These are phyloP conservation scores for Pluvialis apricaria DNA, from an alignment of 2,113 vertebrate species.

Conservation along the genomic window DNA sequence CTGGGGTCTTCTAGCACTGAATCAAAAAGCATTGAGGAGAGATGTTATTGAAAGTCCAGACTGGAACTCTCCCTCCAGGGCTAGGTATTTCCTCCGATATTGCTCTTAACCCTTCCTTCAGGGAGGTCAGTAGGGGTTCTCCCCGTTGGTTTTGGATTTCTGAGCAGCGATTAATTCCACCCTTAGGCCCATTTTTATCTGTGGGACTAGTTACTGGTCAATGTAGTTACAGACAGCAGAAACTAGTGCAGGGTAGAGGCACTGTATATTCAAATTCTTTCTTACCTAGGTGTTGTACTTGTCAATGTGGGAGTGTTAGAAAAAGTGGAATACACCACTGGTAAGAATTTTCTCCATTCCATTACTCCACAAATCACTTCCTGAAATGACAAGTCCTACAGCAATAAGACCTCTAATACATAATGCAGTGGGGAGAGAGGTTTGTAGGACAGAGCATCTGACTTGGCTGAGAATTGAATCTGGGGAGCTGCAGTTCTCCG, in stretches of 20 bases:
- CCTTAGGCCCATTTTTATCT: neutral
- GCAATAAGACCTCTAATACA: neutral
- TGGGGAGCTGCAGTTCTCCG: neutral
- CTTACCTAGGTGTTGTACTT: conserved; percentile 72
- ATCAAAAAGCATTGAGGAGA: neutral
- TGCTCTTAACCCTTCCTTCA: neutral
- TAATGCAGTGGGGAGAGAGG: neutral
- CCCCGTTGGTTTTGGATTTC: neutral
- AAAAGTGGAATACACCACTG: conserved; percentile 57
- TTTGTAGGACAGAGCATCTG: neutral
- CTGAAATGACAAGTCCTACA: conserved; percentile 67
- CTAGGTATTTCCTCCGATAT: neutral
- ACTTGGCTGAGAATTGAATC: neutral
- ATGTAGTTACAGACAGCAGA: neutral
- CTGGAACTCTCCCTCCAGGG: neutral
- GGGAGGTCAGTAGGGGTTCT: neutral
- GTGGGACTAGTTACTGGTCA: neutral
- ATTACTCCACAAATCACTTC: conserved; percentile 80
- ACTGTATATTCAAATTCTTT: neutral
- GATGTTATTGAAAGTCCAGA: neutral
- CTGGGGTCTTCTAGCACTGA: neutral
- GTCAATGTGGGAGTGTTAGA: conserved; percentile 22
- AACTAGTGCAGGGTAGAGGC: neutral
- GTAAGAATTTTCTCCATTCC: conserved; percentile 81
- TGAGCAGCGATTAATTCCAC: neutral